phyloP scores from a whole-genome alignment of 2,797 vertebrate species.

The Phalloptychus januarius region DNA sequence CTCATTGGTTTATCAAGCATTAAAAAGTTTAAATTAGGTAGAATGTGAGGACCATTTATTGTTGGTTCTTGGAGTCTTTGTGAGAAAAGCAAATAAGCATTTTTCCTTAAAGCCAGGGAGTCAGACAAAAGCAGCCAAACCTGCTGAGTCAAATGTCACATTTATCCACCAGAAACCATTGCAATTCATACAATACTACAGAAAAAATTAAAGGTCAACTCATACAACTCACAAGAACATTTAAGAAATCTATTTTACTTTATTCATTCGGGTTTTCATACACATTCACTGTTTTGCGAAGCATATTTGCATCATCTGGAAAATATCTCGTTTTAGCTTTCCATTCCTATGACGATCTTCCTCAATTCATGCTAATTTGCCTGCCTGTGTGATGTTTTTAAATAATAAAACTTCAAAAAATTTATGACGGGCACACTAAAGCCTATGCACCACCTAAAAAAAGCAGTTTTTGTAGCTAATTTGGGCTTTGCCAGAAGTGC shows the following conservation, averaged over 20 bases:
- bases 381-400: constrained; percentile 18
- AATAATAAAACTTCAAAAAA: constrained; percentile 20
- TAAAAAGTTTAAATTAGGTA: constrained; percentile 19
- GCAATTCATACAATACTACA: neutral
- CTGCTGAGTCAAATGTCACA: neutral
- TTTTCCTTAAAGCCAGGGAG: constrained; percentile 9
- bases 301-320: neutral
- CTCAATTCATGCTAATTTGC: neutral
- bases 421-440: constrained; percentile 12
- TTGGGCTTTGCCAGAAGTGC: constrained; percentile 3
- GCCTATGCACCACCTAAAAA: neutral
- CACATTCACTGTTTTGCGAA: neutral
- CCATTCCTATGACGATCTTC: neutral
- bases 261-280: neutral
- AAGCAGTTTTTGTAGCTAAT: constrained; percentile 11
- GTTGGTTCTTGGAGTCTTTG: neutral
- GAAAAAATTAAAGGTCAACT: neutral
- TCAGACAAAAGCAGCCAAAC: neutral
- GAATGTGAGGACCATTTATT: constrained; percentile 16
- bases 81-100: constrained; percentile 11
- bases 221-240: neutral
- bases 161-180: neutral
- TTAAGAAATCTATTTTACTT: neutral
- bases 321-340: neutral
- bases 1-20: constrained; percentile 16